phyloP scores from a whole-genome alignment of 2,113 vertebrate genomes.

The Panthera leo region DNA sequence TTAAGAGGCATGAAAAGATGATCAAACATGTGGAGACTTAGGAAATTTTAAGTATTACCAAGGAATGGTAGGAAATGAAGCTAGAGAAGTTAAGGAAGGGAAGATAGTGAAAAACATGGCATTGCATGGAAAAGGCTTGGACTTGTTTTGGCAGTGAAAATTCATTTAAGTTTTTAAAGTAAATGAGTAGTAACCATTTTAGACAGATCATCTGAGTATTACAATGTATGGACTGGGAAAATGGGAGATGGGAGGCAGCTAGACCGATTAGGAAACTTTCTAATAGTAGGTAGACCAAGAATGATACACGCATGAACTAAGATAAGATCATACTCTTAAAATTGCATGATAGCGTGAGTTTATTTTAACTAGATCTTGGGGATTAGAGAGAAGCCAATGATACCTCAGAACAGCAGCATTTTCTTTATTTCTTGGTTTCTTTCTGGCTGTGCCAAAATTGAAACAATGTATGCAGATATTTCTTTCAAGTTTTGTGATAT shows the following conservation, averaged over 20 bases:
- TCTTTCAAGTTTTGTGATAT: not conserved
- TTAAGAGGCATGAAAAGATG: not conserved
- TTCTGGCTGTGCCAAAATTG: not conserved
- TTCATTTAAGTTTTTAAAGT: not conserved
- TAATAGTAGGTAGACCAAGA: not conserved
- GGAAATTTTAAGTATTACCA: not conserved
- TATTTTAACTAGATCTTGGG: not conserved
- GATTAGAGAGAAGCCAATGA: not conserved
- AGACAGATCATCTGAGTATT: not conserved
- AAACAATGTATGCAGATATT: not conserved
- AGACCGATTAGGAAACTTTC: not conserved
- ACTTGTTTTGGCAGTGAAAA: not conserved
- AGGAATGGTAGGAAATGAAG: not conserved
- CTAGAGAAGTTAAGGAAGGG: not conserved
- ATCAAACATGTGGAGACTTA: not conserved
- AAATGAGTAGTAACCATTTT: not conserved
- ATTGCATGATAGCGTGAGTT: not conserved
- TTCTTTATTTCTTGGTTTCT: not conserved
- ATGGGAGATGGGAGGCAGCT: not conserved
- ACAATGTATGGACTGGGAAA: not conserved
- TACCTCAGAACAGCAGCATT: not conserved
- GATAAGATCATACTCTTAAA: not conserved
- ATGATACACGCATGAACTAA: not conserved
- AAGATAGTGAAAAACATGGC: not conserved
- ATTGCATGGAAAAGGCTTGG: not conserved